Evolutionary conservation across 2,888 invertebrate genomes (phyloP), one percentile per base, ranked within the genome.

Genomic region (Latrodectus hesperus): DNA sequence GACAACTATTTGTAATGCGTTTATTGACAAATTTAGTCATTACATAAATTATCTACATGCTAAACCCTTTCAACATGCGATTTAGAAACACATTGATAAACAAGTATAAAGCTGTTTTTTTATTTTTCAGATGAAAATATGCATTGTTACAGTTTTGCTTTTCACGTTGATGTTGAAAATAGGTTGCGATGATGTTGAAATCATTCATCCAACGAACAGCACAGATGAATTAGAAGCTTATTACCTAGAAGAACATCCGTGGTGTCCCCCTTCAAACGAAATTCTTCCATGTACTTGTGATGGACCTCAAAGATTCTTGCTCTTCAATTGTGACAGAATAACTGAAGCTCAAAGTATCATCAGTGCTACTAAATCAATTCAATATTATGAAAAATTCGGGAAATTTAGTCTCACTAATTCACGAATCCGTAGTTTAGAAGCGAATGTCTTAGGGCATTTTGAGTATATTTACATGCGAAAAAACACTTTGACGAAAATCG

Each of bases 371-470:
- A 75, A 71, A 26, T 73, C 86, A 9, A 71, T 80, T 6, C 26
- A 64, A 5, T 60, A 80, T 73, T 60, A 76, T 16, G 68, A 76
- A 51, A 83, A 38, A 17, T 86, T 88, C 52, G 89, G 89, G 0
- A 89, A 89, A 74, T 89, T 89, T 12, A 83, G 79, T 64, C 70
- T 90, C 17, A 88, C 85, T 3, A 89, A 90, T 71, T 90, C 90
- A 4, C 75, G 85, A 49, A 78, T 89, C 12, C 16, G 73, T 9
- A 79, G 73, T 14, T 17, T 89, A 10, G 78, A 88, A 16, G 12
- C 51, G 16, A 64, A 80, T 55, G 22, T 82, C 22, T 65, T 90
- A 55, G 84, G 81, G 5, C 49, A 82, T 52, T 86, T 89, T 53
- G 82, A 90, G 51, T 90, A 86, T 12, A 89, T 89, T 60, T 88